phyloP scores from a whole-genome alignment of 2,797 vertebrate species.

The Sternotherus odoratus region DNA sequence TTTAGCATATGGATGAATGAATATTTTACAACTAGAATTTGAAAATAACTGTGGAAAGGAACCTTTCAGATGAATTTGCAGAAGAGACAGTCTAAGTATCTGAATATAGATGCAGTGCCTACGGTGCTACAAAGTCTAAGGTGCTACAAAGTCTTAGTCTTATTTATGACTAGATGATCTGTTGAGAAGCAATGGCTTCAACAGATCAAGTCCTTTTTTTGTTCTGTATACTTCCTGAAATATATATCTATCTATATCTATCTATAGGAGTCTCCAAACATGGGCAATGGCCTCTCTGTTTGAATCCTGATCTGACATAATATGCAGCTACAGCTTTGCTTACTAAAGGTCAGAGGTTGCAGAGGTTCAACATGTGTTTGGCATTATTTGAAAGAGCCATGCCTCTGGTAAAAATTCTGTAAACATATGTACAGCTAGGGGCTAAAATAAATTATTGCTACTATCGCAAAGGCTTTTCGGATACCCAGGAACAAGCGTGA shows the following conservation, averaged over 20 bases:
- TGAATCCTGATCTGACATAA: constrained; percentile 24
- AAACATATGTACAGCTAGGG: background rate
- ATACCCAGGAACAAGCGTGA: background rate
- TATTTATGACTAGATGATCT: no score
- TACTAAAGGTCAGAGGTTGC: constrained; percentile 45
- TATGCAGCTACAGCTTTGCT: constrained; percentile 9
- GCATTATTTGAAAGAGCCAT: constrained; percentile 21
- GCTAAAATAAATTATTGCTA: background rate
- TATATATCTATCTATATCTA: no score
- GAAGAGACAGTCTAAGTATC: background rate
- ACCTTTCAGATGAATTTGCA: background rate
- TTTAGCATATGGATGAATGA: background rate
- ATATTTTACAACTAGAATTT: background rate
- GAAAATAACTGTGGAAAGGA: background rate
- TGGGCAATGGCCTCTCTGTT: background rate
- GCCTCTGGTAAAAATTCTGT: background rate
- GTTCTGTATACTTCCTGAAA: background rate
- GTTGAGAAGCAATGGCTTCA: background rate
- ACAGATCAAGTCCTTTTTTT: background rate
- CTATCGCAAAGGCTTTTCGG: background rate
- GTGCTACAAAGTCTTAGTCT: no score
- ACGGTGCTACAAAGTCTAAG: no score
- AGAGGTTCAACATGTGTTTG: constrained; percentile 35
- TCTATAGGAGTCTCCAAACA: constrained; percentile 12
- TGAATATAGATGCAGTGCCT: no score